Percentiles rank a stretch among this genome's conserved stretches.
phyloP scores from a whole-genome alignment of 2,888 invertebrate genomes.

The Agrotis segetum region DNA sequence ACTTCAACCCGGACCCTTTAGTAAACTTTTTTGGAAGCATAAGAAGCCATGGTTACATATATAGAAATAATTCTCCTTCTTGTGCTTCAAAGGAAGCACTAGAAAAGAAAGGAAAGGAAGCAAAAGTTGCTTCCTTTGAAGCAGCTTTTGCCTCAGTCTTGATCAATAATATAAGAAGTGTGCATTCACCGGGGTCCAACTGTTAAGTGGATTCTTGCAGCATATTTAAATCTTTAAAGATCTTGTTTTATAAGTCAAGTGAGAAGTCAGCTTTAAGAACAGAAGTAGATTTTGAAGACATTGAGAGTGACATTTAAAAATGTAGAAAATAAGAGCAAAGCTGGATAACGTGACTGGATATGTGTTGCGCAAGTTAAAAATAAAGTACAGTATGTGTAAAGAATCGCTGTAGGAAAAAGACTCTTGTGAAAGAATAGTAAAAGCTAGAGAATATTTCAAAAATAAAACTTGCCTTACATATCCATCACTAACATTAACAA shows the following conservation, averaged over 20 bases:
- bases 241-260: too few relatives aligned
- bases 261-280: too few relatives aligned
- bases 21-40: slow-evolving; percentile 28
- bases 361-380: slow-evolving; percentile 12
- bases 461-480: slow-evolving; percentile 14
- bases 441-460: slow-evolving; percentile 1
- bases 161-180: slow-evolving; percentile 20
- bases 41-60: slow-evolving; percentile 29
- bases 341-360: background rate
- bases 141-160: slow-evolving; percentile 26
- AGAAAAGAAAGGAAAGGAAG: too few relatives aligned
- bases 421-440: background rate
- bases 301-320: too few relatives aligned
- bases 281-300: too few relatives aligned
- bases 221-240: too few relatives aligned
- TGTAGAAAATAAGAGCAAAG: too few relatives aligned
- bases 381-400: slow-evolving; percentile 9
- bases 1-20: background rate
- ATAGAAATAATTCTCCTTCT: slow-evolving; percentile 25
- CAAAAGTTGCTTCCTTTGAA: slow-evolving; percentile 23
- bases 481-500: background rate
- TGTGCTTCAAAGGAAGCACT: too few relatives aligned
- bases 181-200: background rate
- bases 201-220: too few relatives aligned
- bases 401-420: background rate